Evolutionary conservation across 2,113 vertebrate species (phyloP).

Genomic region (Dipodomys spectabilis): DNA sequence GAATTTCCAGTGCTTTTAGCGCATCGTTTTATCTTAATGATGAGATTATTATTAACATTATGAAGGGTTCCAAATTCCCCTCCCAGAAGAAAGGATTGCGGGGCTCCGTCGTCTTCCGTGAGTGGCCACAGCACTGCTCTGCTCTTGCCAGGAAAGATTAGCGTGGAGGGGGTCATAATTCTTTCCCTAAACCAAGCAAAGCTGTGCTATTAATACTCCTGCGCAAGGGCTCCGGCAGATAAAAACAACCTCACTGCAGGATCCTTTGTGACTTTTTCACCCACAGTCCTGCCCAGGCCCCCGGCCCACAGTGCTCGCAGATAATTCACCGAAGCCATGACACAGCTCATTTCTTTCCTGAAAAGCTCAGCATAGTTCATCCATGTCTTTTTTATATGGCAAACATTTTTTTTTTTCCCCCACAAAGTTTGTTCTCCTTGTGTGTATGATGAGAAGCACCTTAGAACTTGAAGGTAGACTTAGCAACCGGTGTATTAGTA

Average conservation of each 20-base stretch:
- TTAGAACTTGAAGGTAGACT: background rate
- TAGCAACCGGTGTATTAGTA: background rate
- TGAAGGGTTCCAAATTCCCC: slow-evolving; percentile 44
- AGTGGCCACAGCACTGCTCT: slow-evolving; percentile 36
- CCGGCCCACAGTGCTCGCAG: background rate
- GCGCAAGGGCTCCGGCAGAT: slow-evolving; percentile 67
- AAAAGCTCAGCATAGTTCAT: slow-evolving; percentile 3
- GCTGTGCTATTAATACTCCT: slow-evolving; percentile 73
- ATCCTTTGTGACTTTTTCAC: slow-evolving; percentile 28
- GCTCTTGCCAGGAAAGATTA: slow-evolving; percentile 74
- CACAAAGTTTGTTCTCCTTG: slow-evolving; percentile 11
- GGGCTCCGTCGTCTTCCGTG: slow-evolving; percentile 34
- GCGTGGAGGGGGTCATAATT: slow-evolving; percentile 67
- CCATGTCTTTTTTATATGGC: background rate
- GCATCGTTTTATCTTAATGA: slow-evolving; percentile 61
- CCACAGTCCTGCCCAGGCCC: background rate
- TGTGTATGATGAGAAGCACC: slow-evolving; percentile 3
- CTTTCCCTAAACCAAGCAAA: slow-evolving; percentile 74
- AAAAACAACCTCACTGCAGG: slow-evolving; percentile 42
- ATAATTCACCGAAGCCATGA: slow-evolving; percentile 13
- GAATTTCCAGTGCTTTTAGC: slow-evolving; percentile 41
- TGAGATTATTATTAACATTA: slow-evolving; percentile 63
- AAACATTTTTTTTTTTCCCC: background rate
- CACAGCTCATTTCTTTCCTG: background rate
- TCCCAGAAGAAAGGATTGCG: slow-evolving; percentile 31